These are phyloP conservation scores for Australoheros scitulus DNA, from an alignment of 2,113 vertebrate species.

Conservation along the genomic window DNA sequence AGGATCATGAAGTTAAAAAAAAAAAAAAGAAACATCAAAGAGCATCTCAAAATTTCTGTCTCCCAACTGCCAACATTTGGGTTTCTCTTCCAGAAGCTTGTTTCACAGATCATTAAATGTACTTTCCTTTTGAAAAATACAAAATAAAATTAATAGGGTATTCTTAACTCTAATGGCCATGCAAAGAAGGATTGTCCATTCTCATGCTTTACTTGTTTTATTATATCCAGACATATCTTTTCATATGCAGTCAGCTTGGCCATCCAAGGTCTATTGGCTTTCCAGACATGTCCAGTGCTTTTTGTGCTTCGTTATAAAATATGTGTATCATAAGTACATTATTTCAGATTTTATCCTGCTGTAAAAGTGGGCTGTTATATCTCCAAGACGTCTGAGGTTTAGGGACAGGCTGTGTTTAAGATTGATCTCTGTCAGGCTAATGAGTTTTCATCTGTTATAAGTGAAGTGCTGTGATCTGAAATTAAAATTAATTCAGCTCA, in stretches of 20 bases:
- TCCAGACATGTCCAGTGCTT: constrained; percentile 42
- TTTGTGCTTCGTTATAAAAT: constrained; percentile 44
- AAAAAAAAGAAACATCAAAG: constrained; percentile 55
- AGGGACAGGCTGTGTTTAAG: constrained; percentile 28
- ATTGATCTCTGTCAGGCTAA: constrained; percentile 47
- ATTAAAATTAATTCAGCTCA: constrained; percentile 62
- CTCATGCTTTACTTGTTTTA: constrained; percentile 53
- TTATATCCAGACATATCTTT: constrained; percentile 55
- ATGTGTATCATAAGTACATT: constrained; percentile 45
- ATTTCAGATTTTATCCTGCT: constrained; percentile 41
- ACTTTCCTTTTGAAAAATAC: constrained; percentile 63
- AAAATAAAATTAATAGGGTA: constrained; percentile 55
- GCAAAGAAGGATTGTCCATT: constrained; percentile 48
- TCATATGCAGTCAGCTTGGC: constrained; percentile 35
- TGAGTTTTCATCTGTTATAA: constrained; percentile 58
- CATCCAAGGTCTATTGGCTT: constrained; percentile 42
- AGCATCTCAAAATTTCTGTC: constrained; percentile 35
- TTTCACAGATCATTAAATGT: constrained; percentile 61
- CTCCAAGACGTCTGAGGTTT: constrained; percentile 26
- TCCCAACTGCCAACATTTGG: constrained; percentile 38
- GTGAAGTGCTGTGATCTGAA: constrained; percentile 66
- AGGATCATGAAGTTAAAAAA: constrained; percentile 41
- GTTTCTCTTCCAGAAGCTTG: constrained; percentile 55
- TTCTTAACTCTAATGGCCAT: constrained; percentile 52
- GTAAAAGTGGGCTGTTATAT: constrained; percentile 46